Percentiles rank a stretch among this genome's conserved stretches.
phyloP scores from a whole-genome alignment of 2,113 vertebrate species.

The Halichoerus grypus region DNA sequence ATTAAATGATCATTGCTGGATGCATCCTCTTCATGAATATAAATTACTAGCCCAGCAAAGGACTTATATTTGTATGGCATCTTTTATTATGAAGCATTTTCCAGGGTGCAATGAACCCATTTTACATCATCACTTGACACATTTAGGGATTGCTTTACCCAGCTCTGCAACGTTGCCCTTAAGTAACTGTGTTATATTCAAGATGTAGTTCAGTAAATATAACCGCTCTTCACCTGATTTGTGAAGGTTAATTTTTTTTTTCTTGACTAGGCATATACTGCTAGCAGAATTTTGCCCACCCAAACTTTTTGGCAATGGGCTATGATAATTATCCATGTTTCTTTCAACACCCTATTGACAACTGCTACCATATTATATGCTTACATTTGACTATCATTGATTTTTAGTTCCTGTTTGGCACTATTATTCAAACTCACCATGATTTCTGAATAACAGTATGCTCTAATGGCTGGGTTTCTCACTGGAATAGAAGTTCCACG shows the following conservation, averaged over 20 bases:
- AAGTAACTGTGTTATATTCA: constrained; percentile 14
- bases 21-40: constrained; percentile 61
- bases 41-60: constrained; percentile 1
- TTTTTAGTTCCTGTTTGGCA: constrained; percentile 5
- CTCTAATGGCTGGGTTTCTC: neutral
- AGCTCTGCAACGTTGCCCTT: neutral
- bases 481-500: neutral
- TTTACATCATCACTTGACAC: neutral
- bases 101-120: neutral
- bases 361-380: neutral
- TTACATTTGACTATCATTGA: neutral
- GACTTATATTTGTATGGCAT: neutral
- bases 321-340: neutral
- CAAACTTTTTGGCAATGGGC: neutral
- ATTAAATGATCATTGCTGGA: constrained; percentile 54
- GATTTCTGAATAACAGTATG: neutral
- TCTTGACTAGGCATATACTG: neutral
- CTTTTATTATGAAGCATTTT: constrained; percentile 63
- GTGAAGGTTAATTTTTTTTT: neutral
- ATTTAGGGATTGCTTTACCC: constrained; percentile 29
- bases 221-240: neutral
- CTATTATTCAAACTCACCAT: neutral
- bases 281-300: neutral
- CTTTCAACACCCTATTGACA: neutral
- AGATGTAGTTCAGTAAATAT: neutral